Evolutionary conservation across 2,797 vertebrate genomes (phyloP).

Genomic region (Malacoctenus gilli): DNA sequence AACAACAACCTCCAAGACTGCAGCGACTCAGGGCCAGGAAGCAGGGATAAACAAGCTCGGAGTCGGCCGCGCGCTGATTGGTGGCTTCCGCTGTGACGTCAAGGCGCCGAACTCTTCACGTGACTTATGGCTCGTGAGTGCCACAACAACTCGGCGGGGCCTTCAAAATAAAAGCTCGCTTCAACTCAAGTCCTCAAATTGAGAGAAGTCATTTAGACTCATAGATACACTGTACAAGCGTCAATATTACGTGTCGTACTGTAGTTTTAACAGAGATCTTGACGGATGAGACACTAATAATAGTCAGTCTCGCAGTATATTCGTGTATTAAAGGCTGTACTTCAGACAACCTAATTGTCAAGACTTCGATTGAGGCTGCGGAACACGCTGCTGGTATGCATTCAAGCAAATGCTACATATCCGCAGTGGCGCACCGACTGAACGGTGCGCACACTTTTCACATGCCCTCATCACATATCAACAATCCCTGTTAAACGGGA

Average conservation of each 20-base stretch:
- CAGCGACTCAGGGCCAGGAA: neutral
- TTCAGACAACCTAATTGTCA: no score
- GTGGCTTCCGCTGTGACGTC: constrained; percentile 15
- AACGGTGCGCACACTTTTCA: constrained; percentile 48
- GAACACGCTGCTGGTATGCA: constrained; percentile 21
- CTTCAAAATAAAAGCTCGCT: no score
- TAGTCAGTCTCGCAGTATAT: no score
- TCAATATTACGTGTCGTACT: no score
- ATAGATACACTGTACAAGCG: no score
- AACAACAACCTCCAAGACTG: neutral
- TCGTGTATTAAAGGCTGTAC: no score
- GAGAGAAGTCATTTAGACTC: no score
- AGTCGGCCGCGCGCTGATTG: constrained; percentile 31
- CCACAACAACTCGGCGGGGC: no score
- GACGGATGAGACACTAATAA: no score
- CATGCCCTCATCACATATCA: constrained; percentile 64
- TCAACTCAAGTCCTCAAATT: no score
- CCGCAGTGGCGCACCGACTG: neutral
- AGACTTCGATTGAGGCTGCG: neutral
- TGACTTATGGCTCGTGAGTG: no score
- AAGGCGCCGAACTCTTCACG: neutral
- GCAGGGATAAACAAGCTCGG: constrained; percentile 8
- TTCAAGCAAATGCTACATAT: constrained; percentile 29
- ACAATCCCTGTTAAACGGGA: constrained; percentile 44
- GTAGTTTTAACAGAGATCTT: no score